Base-by-base conservation (phyloP, 2,888 invertebrate genomes). In the Globia sparganii region DNA sequence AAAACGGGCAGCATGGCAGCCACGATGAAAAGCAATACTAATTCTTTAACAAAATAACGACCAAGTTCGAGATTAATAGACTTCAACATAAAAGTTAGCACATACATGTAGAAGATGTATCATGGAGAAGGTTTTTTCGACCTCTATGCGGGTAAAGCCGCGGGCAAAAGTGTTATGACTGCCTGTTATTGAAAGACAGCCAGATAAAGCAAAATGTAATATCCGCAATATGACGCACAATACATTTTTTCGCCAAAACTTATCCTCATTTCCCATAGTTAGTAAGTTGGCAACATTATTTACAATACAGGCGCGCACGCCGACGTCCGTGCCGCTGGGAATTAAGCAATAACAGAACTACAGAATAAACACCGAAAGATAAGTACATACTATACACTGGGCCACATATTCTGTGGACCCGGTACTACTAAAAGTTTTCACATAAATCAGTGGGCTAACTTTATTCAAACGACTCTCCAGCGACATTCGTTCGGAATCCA, bases 401-500 rank as follows among this genome's bases (percentile, higher is more conserved):
- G 91, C 91, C 94, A 94, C 93, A 94, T 92, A 95, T 94, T 92
- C 93, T 89, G 86, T 88, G 92, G 91, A 90, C 89, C 87, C 90
- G 86, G 88, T 90, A 89, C 88, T 87, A 88, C 90, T 90, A 90
- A 91, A 96, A 96, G 94, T 96, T 96, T 95, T 87, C 91, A 94
- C 95, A 96, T 96, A 96, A 96, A 96, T 96, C 96, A 96, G 95
- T 91, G 89, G 91, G 89, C 93, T 95, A 96, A 96, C 95, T 96
- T 96, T 96, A 96, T 96, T 96, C 95, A 95, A 96, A 96, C 95
- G 95, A 95, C 95, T 96, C 96, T 96, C 95, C 91, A 92, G 95
- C 94, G 95, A 96, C 95, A 95, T 93, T 94, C 94, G 95, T 96
- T 95, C 92, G 94, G 92, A 93, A 93, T 94, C 92, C 92, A 92